phyloP scores from a whole-genome alignment of 92 coral and sea anemone genomes.

The Zoanthus gigantus region DNA sequence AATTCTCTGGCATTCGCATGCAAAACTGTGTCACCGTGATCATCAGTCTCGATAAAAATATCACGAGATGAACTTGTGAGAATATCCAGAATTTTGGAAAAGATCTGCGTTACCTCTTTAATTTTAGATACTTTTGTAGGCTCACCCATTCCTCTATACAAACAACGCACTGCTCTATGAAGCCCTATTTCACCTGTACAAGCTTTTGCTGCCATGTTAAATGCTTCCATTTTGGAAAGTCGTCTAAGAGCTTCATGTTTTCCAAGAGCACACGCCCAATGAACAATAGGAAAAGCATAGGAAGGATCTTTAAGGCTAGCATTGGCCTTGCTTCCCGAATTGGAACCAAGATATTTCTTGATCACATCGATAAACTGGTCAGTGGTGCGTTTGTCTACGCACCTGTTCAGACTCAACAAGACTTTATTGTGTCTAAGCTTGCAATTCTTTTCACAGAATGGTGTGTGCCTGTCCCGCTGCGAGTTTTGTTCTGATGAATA shows the following conservation, averaged over 20 bases:
- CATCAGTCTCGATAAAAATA: conserved; percentile 21
- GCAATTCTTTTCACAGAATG: conserved; percentile 42
- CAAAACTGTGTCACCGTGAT: conserved; percentile 37
- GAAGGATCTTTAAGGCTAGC: conserved; percentile 28
- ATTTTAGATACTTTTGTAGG: conserved; percentile 18
- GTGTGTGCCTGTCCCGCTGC: conserved; percentile 20
- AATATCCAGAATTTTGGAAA: conserved; percentile 28
- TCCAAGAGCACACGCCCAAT: conserved; percentile 49
- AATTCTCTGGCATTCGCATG: conserved; percentile 37
- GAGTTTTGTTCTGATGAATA: background rate
- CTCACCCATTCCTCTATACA: conserved; percentile 40
- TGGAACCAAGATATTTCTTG: conserved; percentile 22
- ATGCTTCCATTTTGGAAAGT: conserved; percentile 14
- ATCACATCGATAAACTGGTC: conserved; percentile 18
- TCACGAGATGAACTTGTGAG: conserved; percentile 14
- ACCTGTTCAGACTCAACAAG: conserved; percentile 39
- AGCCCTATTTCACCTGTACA: conserved; percentile 42
- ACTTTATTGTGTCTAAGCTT: background rate
- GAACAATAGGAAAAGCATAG: conserved; percentile 37
- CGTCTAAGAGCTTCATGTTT: conserved; percentile 24
- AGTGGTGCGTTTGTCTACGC: conserved; percentile 11
- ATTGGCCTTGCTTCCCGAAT: conserved; percentile 21
- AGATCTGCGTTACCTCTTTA: conserved; percentile 8
- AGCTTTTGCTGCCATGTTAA: conserved; percentile 34
- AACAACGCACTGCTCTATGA: conserved; percentile 41